A percentile compares a stretch with the other conserved stretches of the same genome.
Conservation (phyloP, 1,140 invertebrate species). For the Meloidogyne hapla region DNA sequence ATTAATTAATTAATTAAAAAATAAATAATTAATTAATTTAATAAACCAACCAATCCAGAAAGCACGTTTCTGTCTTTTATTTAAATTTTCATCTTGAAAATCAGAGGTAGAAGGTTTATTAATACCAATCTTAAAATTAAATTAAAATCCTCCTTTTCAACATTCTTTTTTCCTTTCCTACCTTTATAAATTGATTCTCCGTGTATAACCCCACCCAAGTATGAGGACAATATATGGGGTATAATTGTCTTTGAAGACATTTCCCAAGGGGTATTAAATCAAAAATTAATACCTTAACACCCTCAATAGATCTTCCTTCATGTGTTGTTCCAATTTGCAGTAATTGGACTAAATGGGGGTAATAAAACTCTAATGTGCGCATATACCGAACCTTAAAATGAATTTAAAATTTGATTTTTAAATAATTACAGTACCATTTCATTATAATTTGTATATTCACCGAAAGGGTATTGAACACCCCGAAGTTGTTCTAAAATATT, state of each 20-base stretch:
- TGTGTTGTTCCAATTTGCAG: conserved; percentile 57
- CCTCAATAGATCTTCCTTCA: conserved; percentile 63
- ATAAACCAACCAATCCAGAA: conserved; percentile 54
- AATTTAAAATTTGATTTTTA: not conserved
- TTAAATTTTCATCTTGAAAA: not conserved
- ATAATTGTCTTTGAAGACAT: no score
- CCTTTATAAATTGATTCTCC: no score
- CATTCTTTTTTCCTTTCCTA: no score
- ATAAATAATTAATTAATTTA: not conserved
- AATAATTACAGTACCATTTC: conserved; percentile 52
- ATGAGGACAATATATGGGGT: no score
- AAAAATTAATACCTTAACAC: conserved; percentile 43
- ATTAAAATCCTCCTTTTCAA: no score
- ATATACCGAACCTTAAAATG: conserved; percentile 24
- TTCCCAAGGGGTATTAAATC: no score
- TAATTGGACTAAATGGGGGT: conserved; percentile 56
- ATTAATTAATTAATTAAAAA: not conserved
- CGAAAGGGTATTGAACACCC: conserved; percentile 57
- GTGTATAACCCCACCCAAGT: no score
- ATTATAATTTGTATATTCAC: conserved; percentile 52
- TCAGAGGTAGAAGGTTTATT: conserved; percentile 37
- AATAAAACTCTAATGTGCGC: conserved; percentile 57
- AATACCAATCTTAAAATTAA: conserved; percentile 53
- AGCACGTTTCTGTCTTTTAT: conserved; percentile 42
- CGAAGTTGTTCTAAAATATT: conserved; percentile 19